Percentiles rank a stretch among this genome's conserved stretches.
These are phyloP conservation scores for Eristalis pertinax DNA, from an alignment of 2,888 invertebrate genomes.

Conservation along the genomic window DNA sequence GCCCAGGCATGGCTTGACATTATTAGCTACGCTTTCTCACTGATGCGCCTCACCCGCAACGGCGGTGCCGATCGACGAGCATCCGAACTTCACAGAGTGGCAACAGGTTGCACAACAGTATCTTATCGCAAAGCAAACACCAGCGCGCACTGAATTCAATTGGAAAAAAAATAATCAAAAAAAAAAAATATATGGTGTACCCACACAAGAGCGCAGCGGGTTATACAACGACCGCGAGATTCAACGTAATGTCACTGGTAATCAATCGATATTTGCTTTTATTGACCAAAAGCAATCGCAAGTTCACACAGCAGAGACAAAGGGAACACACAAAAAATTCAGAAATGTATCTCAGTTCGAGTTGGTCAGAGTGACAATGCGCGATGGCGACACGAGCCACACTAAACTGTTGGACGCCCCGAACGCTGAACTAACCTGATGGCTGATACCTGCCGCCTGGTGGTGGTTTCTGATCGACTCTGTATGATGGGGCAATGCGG, in stretches of 20 bases:
- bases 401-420: constrained; percentile 79
- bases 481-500: constrained; percentile 13
- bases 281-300: neutral
- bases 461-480: constrained; percentile 24
- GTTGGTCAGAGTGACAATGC: constrained; percentile 79
- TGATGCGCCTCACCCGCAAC: constrained; percentile 54
- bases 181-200: neutral
- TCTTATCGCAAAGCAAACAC: neutral
- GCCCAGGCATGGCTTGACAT: constrained; percentile 49
- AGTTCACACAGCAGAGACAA: neutral
- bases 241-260: constrained; percentile 16
- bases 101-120: constrained; percentile 7
- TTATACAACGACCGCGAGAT: constrained; percentile 33
- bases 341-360: constrained; percentile 10
- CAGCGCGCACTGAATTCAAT: neutral
- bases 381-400: constrained; percentile 81
- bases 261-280: constrained; percentile 28
- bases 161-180: neutral
- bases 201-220: neutral
- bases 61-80: neutral
- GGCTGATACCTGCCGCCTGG: constrained; percentile 51
- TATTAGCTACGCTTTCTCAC: constrained; percentile 62
- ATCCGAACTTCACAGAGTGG: constrained; percentile 29
- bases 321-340: constrained; percentile 4
- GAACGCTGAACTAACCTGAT: constrained; percentile 62